Percentiles rank a stretch among this genome's conserved stretches.
phyloP scores from a whole-genome alignment of 2,888 invertebrate genomes.

The Thecophora atra region DNA sequence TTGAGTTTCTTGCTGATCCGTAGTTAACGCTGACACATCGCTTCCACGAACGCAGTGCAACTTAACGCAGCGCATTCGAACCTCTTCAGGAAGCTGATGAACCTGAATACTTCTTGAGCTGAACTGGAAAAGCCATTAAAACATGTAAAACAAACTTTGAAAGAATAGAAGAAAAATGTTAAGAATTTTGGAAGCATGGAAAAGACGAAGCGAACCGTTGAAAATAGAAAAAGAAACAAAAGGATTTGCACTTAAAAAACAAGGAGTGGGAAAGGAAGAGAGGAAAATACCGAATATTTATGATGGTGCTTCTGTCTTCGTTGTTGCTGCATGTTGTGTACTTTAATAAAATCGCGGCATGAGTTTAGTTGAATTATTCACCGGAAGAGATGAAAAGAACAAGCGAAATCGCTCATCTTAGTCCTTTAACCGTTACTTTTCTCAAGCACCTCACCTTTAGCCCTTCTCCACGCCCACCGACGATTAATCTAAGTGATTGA shows the following conservation, averaged over 20 bases:
- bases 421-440: too few relatives aligned
- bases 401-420: not conserved
- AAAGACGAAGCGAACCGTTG: not conserved
- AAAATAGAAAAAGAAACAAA: too few relatives aligned
- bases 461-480: too few relatives aligned
- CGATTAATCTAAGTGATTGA: too few relatives aligned
- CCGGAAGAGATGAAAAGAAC: slow-evolving; percentile 7
- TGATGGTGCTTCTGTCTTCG: not conserved
- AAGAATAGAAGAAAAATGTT: too few relatives aligned
- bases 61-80: slow-evolving; percentile 46
- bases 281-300: too few relatives aligned
- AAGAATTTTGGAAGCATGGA: not conserved
- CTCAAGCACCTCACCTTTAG: too few relatives aligned
- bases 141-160: slow-evolving; percentile 1
- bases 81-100: slow-evolving; percentile 55
- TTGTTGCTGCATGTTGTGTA: too few relatives aligned
- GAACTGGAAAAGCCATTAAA: slow-evolving; percentile 56
- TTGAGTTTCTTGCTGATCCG: not conserved
- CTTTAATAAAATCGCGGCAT: not conserved
- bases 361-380: slow-evolving; percentile 16
- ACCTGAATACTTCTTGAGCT: slow-evolving; percentile 54
- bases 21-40: not conserved
- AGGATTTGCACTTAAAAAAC: too few relatives aligned
- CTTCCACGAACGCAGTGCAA: not conserved
- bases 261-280: too few relatives aligned